Evolutionary conservation across 2,888 invertebrate genomes (phyloP).

Genomic region (Harpalus rubripes): DNA sequence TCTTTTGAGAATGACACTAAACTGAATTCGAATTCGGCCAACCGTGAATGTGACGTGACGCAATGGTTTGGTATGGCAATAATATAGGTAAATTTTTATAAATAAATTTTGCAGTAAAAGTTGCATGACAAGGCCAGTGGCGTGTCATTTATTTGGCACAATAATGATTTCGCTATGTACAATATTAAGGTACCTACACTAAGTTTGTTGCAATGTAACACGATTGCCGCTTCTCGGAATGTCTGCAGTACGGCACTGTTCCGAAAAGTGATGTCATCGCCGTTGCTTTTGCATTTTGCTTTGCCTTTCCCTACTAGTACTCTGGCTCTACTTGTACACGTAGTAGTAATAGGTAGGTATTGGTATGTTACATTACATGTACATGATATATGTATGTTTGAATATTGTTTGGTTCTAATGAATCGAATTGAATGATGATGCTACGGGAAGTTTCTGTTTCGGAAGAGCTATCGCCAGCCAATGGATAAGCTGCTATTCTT

Average conservation of each 20-base stretch:
- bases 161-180: conserved; percentile 61
- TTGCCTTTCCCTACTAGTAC: conserved; percentile 17
- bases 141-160: conserved; percentile 66
- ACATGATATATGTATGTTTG: conserved; percentile 20
- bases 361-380: conserved; percentile 31
- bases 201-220: conserved; percentile 45
- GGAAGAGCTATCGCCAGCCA: conserved; percentile 65
- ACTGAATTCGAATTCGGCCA: conserved; percentile 60
- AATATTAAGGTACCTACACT: conserved; percentile 62
- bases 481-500: conserved; percentile 57
- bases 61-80: conserved; percentile 63
- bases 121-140: conserved; percentile 66
- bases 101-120: conserved; percentile 66
- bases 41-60: conserved; percentile 59
- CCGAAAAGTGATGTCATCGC: conserved; percentile 55
- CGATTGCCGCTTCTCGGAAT: conserved; percentile 50
- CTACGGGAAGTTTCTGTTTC: conserved; percentile 56
- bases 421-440: conserved; percentile 30
- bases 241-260: conserved; percentile 49
- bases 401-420: conserved; percentile 22
- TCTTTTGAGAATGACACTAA: conserved; percentile 55
- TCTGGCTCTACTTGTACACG: conserved; percentile 24
- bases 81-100: conserved; percentile 60
- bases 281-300: not conserved
- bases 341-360: conserved; percentile 11